phyloP scores from a whole-genome alignment of 2,888 invertebrate genomes.

The Xestia rhomboidea region DNA sequence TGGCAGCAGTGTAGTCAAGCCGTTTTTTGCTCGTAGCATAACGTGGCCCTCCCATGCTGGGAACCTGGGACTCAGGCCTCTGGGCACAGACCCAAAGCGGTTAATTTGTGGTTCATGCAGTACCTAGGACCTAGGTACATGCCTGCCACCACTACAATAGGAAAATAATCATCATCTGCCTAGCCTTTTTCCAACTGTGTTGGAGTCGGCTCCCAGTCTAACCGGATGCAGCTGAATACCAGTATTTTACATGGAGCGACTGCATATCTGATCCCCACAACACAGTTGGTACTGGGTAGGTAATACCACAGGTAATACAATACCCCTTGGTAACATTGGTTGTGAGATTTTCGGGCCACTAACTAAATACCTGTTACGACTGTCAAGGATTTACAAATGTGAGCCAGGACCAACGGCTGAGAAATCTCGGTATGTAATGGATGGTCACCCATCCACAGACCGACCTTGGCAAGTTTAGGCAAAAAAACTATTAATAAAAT shows the following conservation, averaged over 20 bases:
- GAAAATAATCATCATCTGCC: background rate
- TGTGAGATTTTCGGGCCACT: background rate
- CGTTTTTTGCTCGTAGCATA: background rate
- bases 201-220: background rate
- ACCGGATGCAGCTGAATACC: background rate
- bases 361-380: background rate
- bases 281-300: background rate
- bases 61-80: background rate
- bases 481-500: background rate
- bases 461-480: background rate
- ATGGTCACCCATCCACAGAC: background rate
- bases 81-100: background rate
- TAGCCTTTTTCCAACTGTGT: background rate
- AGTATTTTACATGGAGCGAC: no score
- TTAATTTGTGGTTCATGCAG: background rate
- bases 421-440: background rate
- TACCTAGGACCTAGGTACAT: background rate
- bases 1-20: background rate
- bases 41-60: background rate
- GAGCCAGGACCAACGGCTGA: background rate
- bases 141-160: background rate
- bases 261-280: no score
- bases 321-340: background rate
- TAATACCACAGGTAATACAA: background rate
- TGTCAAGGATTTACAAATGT: background rate